phyloP scores from a whole-genome alignment of 2,888 invertebrate genomes.

The Synanthedon formicaeformis region DNA sequence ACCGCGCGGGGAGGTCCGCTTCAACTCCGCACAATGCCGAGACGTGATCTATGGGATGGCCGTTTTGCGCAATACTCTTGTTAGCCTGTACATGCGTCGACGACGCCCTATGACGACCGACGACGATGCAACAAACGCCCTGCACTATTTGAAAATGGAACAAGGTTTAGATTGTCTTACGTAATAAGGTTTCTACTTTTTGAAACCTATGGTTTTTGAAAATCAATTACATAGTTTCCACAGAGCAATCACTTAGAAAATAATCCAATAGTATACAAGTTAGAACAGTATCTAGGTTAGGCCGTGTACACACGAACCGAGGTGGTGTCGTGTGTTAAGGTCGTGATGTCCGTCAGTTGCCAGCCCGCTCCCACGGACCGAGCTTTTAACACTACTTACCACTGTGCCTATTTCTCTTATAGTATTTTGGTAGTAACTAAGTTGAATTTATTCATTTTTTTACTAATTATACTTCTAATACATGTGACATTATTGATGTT shows the following conservation, averaged over 20 bases:
- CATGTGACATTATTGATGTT: too few species aligned
- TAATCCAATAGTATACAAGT: slow-evolving; percentile 11
- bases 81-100: slow-evolving; percentile 13
- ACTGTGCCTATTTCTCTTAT: too few species aligned
- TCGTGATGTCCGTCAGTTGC: slow-evolving; percentile 26
- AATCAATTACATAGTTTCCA: too few species aligned
- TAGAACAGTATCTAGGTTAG: slow-evolving; percentile 4
- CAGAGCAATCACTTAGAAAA: slow-evolving; percentile 1
- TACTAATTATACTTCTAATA: neutral
- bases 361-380: slow-evolving; percentile 25
- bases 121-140: slow-evolving; percentile 2
- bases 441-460: too few species aligned
- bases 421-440: too few species aligned
- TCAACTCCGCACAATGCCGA: slow-evolving; percentile 16
- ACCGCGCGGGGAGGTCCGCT: slow-evolving; percentile 27
- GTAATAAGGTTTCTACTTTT: too few species aligned
- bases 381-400: neutral
- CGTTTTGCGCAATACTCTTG: slow-evolving; percentile 36
- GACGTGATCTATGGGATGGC: slow-evolving; percentile 59
- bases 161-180: slow-evolving; percentile 7
- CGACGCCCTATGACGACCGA: slow-evolving; percentile 8
- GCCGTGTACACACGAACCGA: slow-evolving; percentile 3
- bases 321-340: slow-evolving; percentile 13
- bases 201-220: too few species aligned
- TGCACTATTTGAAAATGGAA: slow-evolving; percentile 7